Conservation (phyloP, 2,888 invertebrate species). For the Thereva unica region DNA sequence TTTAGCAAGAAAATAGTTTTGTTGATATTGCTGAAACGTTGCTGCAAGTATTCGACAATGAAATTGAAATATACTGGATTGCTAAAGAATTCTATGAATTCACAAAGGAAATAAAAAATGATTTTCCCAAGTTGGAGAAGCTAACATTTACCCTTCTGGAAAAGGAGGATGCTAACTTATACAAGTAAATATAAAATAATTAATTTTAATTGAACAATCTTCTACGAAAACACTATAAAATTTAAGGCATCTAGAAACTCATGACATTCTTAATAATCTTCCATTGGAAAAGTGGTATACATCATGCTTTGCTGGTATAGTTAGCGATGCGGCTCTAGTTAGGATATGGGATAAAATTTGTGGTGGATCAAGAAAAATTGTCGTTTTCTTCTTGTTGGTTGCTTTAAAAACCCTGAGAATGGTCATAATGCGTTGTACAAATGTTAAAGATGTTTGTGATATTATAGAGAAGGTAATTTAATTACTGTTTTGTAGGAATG, state of each 20-base stretch:
- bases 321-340: constrained; percentile 75
- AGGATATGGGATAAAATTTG: constrained; percentile 90
- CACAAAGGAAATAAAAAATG: constrained; percentile 68
- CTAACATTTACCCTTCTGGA: constrained; percentile 70
- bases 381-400: constrained; percentile 77
- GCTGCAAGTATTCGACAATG: constrained; percentile 71
- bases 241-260: constrained; percentile 68
- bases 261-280: constrained; percentile 66
- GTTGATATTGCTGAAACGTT: constrained; percentile 71
- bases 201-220: neutral
- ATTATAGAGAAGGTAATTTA: constrained; percentile 70
- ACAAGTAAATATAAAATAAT: constrained; percentile 59
- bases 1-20: constrained; percentile 62
- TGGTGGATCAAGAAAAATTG: constrained; percentile 81
- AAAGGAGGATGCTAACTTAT: constrained; percentile 76
- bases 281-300: constrained; percentile 80
- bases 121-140: constrained; percentile 69
- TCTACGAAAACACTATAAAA: constrained; percentile 32
- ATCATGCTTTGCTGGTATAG: constrained; percentile 79
- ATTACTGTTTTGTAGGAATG: constrained; percentile 11
- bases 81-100: constrained; percentile 75
- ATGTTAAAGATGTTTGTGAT: constrained; percentile 65
- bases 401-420: constrained; percentile 72
- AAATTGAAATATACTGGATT: constrained; percentile 83
- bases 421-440: constrained; percentile 67